Evolutionary conservation across 1,140 invertebrate genomes (phyloP).

Genomic region (Cotesia glomerata): DNA sequence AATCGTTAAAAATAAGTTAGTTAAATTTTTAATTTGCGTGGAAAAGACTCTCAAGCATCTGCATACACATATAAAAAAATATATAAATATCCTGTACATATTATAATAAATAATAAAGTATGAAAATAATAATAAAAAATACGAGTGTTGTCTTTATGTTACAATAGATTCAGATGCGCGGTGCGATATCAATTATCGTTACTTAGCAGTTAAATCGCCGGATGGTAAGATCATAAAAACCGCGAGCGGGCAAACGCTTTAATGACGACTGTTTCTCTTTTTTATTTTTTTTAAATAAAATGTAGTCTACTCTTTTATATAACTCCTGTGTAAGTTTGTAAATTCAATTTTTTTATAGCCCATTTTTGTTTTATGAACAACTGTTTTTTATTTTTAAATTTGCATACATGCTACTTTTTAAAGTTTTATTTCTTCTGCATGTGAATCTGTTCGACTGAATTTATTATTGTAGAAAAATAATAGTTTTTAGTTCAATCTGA

Average conservation of each 20-base stretch:
- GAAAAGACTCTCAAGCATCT: not conserved
- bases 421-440: too few species aligned
- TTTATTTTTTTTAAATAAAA: not conserved
- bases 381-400: too few species aligned
- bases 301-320: not conserved
- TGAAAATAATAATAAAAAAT: slow-evolving; percentile 3
- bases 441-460: too few species aligned
- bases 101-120: not conserved
- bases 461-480: too few species aligned
- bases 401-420: too few species aligned
- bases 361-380: not conserved
- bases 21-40: slow-evolving; percentile 1
- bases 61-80: too few species aligned
- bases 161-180: slow-evolving; percentile 29
- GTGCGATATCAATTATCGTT: slow-evolving; percentile 45
- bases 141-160: slow-evolving; percentile 12
- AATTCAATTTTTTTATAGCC: not conserved
- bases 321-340: not conserved
- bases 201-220: slow-evolving; percentile 39
- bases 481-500: too few species aligned
- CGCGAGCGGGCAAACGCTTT: slow-evolving; percentile 18
- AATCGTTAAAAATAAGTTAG: not conserved
- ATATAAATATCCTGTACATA: slow-evolving; percentile 7
- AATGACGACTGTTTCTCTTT: slow-evolving; percentile 25
- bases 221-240: slow-evolving; percentile 37